phyloP scores from a whole-genome alignment of 2,113 vertebrate genomes.

The Spea bombifrons region DNA sequence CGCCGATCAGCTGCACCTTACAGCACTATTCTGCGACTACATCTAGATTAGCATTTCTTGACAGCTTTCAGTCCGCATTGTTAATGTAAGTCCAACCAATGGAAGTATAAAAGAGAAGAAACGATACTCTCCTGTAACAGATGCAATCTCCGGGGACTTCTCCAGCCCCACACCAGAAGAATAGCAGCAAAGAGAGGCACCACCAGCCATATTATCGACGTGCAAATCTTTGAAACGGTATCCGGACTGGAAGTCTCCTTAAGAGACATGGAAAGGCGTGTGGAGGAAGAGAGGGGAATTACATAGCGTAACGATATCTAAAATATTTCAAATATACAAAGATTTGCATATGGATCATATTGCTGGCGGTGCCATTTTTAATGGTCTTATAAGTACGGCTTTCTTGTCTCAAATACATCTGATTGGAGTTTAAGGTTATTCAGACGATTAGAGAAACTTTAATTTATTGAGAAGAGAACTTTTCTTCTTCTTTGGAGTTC shows the following conservation, averaged over 20 bases:
- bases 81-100: neutral
- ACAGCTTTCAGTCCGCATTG: slow-evolving; percentile 2
- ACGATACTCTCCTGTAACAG: too few relatives aligned
- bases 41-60: neutral
- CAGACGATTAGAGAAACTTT: slow-evolving; percentile 6
- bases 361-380: neutral
- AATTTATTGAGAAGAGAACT: slow-evolving; percentile 2
- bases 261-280: too few relatives aligned
- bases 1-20: neutral
- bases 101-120: too few relatives aligned
- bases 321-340: neutral
- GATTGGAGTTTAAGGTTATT: neutral
- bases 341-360: neutral
- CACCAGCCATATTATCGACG: too few relatives aligned
- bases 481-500: slow-evolving; percentile 4
- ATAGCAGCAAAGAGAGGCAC: too few relatives aligned
- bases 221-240: too few relatives aligned
- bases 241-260: too few relatives aligned
- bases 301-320: too few relatives aligned
- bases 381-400: neutral
- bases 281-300: too few relatives aligned
- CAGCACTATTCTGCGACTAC: neutral
- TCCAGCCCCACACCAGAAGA: too few relatives aligned
- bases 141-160: too few relatives aligned
- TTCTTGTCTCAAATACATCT: slow-evolving; percentile 6